phyloP scores from a whole-genome alignment of 2,888 invertebrate species.

The Creontiades dilutus region DNA sequence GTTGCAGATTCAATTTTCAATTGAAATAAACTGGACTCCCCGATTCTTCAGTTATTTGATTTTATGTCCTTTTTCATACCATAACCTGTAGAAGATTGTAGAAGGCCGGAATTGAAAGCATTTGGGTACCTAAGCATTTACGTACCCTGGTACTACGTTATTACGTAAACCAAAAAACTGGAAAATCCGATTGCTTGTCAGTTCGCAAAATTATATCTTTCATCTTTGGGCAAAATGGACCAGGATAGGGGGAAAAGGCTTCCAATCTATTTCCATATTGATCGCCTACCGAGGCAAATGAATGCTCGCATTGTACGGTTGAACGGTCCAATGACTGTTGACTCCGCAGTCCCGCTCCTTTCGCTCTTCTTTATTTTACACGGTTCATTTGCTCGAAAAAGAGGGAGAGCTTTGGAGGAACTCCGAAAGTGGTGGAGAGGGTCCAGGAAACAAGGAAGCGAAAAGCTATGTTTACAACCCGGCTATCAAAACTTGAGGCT shows the following conservation, averaged over 20 bases:
- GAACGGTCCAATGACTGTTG: slow-evolving; percentile 7
- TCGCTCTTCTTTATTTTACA: slow-evolving; percentile 13
- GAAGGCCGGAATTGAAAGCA: too few relatives aligned
- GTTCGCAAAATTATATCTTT: slow-evolving; percentile 1
- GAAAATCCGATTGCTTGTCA: neutral
- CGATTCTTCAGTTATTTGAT: too few relatives aligned
- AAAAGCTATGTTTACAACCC: slow-evolving; percentile 42
- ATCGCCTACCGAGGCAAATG: neutral
- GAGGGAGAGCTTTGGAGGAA: slow-evolving; percentile 1
- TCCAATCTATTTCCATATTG: slow-evolving; percentile 42
- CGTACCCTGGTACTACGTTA: too few relatives aligned
- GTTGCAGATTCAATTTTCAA: too few relatives aligned
- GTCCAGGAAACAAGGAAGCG: slow-evolving; percentile 6
- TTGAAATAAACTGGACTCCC: too few relatives aligned
- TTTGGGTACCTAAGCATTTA: too few relatives aligned
- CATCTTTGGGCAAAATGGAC: neutral
- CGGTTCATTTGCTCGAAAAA: slow-evolving; percentile 14
- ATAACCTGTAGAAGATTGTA: too few relatives aligned
- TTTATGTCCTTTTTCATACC: too few relatives aligned
- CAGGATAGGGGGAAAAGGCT: slow-evolving; percentile 2
- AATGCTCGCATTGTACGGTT: slow-evolving; percentile 35
- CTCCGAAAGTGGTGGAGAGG: neutral
- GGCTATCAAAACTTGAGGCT: slow-evolving; percentile 39
- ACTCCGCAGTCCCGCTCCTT: neutral
- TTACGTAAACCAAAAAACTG: neutral